A percentile compares a stretch with the other conserved stretches of the same genome.
These are phyloP conservation scores for Galemys pyrenaicus DNA, from an alignment of 2,113 vertebrate genomes.

Conservation along the genomic window DNA sequence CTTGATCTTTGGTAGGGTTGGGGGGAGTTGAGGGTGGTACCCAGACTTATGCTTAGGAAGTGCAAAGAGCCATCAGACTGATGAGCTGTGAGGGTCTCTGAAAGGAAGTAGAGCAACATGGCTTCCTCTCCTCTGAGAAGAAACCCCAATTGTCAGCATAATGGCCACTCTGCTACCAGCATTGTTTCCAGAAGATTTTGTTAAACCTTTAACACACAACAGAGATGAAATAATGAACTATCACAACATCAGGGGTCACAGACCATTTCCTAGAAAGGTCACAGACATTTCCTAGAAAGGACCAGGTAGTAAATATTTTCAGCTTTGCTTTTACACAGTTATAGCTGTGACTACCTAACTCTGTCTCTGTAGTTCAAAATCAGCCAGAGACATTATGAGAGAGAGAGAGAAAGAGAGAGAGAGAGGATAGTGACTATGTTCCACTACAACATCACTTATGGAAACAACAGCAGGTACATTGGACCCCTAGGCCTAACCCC, in stretches of 20 bases:
- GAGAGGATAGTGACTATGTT: neutral
- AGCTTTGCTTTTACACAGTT: neutral
- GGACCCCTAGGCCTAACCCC: neutral
- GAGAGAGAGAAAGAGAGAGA: no score
- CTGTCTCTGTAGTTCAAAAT: neutral
- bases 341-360: neutral
- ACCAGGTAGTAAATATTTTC: no score
- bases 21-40: neutral
- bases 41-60: neutral
- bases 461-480: neutral
- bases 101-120: neutral
- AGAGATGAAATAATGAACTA: neutral
- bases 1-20: neutral
- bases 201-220: neutral
- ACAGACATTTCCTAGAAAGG: no score
- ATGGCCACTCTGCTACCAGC: neutral
- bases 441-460: conserved; percentile 27
- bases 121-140: neutral
- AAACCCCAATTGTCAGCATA: neutral
- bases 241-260: no score
- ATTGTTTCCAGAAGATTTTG: neutral
- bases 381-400: neutral
- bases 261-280: no score
- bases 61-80: neutral
- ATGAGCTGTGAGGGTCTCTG: neutral